These are phyloP conservation scores for Microctenopoma stevenorrisi DNA, from an alignment of 2,797 vertebrate species.

Conservation along the genomic window DNA sequence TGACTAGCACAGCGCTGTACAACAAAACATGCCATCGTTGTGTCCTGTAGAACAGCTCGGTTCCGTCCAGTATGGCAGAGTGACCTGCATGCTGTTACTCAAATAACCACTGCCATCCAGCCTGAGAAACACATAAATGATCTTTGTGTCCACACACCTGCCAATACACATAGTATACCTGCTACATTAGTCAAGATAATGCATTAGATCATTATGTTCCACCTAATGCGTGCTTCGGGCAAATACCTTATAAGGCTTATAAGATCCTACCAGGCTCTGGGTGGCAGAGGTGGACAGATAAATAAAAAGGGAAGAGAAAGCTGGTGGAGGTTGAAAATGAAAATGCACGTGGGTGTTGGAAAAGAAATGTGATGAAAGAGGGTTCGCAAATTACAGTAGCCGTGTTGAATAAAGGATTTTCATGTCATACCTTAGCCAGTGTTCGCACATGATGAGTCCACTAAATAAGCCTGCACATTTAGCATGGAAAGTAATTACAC, in stretches of 20 bases:
- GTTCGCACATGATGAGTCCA: constrained; percentile 49
- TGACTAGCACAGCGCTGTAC: background rate
- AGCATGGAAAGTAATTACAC: constrained; percentile 73
- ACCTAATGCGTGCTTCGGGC: constrained; percentile 11
- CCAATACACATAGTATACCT: background rate
- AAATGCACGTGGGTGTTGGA: constrained; percentile 31
- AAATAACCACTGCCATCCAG: background rate
- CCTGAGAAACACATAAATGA: background rate
- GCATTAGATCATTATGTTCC: constrained; percentile 23
- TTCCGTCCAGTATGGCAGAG: constrained; percentile 15
- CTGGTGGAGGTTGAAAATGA: constrained; percentile 13
- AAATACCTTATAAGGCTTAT: constrained; percentile 16
- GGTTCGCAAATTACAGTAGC: constrained; percentile 45
- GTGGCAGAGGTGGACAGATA: constrained; percentile 34
- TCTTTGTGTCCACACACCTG: constrained; percentile 3
- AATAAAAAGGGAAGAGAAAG: constrained; percentile 12
- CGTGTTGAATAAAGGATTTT: constrained; percentile 60
- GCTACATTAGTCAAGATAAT: constrained; percentile 1
- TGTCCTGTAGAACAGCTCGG: background rate
- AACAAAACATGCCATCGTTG: background rate
- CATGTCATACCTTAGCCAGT: constrained; percentile 58
- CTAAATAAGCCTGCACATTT: constrained; percentile 57
- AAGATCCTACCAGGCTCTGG: constrained; percentile 6
- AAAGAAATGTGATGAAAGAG: constrained; percentile 32
- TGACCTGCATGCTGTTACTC: constrained; percentile 3